Conservation (phyloP, 2,888 invertebrate genomes). For the Ormyrus nitidulus region DNA sequence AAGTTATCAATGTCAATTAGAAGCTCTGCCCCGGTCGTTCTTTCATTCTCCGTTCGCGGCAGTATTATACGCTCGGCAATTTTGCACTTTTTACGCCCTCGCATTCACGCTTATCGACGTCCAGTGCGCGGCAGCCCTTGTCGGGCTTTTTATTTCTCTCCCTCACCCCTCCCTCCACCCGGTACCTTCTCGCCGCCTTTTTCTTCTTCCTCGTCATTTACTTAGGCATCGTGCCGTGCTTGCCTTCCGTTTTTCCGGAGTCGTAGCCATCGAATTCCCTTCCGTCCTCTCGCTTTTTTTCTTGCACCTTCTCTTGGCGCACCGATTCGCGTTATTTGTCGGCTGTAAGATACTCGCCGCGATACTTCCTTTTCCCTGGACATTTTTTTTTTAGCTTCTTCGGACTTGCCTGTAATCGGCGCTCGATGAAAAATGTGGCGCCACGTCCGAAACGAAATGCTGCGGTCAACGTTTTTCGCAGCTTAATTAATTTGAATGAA, state of each 20-base stretch:
- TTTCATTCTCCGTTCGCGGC: background rate
- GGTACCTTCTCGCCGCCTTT: background rate
- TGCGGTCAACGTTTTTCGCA: too few relatives aligned
- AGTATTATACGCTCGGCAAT: constrained; percentile 1
- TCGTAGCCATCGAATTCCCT: background rate
- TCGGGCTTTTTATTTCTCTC: background rate
- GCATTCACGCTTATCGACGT: constrained; percentile 1
- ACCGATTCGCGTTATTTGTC: background rate
- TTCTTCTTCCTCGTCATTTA: background rate
- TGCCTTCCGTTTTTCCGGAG: background rate
- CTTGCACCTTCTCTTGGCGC: background rate
- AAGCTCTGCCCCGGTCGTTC: background rate
- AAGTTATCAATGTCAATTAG: constrained; percentile 2
- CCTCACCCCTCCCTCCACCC: background rate
- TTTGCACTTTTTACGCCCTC: background rate
- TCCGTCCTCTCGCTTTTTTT: background rate
- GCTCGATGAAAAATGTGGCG: too few relatives aligned
- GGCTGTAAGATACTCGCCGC: too few relatives aligned
- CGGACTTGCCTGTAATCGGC: too few relatives aligned
- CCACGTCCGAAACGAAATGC: too few relatives aligned
- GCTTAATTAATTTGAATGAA: too few relatives aligned
- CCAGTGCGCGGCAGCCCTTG: background rate
- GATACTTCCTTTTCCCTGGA: too few relatives aligned
- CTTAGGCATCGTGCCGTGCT: background rate
- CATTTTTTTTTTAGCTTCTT: too few relatives aligned